Percentiles rank a stretch among this genome's conserved stretches.
Conservation (phyloP, 2,797 vertebrate species). For the Phoeniculus purpureus region DNA sequence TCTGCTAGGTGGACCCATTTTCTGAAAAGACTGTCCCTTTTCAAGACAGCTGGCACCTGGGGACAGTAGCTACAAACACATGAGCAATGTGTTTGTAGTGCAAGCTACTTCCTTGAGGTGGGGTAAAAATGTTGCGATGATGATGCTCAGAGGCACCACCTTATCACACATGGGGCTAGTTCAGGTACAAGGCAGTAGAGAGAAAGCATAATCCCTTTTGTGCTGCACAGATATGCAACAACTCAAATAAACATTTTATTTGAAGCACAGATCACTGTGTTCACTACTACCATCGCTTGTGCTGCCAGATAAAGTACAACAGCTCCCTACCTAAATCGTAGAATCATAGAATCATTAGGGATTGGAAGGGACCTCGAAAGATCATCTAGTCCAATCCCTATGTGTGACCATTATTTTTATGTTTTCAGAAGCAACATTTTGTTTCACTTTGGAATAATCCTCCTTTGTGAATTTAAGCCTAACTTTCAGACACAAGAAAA, state of each 20-base stretch:
- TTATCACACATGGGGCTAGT: neutral
- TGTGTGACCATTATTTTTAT: neutral
- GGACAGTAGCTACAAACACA: neutral
- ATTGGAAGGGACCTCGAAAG: too few species aligned
- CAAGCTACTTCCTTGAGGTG: neutral
- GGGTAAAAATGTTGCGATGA: neutral
- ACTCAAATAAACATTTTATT: neutral
- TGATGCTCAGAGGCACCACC: neutral
- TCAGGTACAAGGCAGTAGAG: neutral
- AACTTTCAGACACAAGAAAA: slow-evolving; percentile 5
- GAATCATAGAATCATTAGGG: too few species aligned
- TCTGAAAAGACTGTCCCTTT: neutral
- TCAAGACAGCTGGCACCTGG: neutral
- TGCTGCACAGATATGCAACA: neutral
- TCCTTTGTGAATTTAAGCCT: neutral
- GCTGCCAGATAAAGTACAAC: neutral
- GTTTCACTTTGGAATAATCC: neutral
- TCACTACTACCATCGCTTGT: neutral
- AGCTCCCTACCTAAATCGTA: neutral
- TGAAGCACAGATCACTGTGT: neutral
- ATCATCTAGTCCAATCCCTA: neutral
- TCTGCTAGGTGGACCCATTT: neutral
- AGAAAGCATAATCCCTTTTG: neutral
- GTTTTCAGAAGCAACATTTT: neutral
- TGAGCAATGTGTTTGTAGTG: neutral